These are phyloP conservation scores for Brachypterus glaber DNA, from an alignment of 2,888 invertebrate genomes.

Conservation along the genomic window DNA sequence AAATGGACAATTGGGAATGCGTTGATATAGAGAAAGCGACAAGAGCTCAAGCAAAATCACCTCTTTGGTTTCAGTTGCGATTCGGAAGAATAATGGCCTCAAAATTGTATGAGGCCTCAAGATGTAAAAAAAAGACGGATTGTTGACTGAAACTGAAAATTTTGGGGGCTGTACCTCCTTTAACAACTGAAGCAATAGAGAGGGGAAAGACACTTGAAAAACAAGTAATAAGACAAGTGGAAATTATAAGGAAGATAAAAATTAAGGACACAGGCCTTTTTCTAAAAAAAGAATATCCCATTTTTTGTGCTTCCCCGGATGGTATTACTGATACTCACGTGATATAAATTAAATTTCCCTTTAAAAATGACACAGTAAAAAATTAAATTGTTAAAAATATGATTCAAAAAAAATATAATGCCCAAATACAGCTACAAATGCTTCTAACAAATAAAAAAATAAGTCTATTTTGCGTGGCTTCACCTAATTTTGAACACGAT, in stretches of 20 bases:
- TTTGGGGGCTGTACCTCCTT: constrained; percentile 12
- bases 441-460: constrained; percentile 6
- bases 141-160: constrained; percentile 13
- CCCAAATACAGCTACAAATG: constrained; percentile 10
- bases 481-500: constrained; percentile 16
- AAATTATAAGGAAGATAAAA: constrained; percentile 11
- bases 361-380: constrained; percentile 10
- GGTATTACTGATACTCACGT: constrained; percentile 15
- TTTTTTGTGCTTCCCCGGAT: constrained; percentile 20
- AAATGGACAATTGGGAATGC: constrained; percentile 5
- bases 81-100: constrained; percentile 20
- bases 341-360: constrained; percentile 19
- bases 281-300: constrained; percentile 12
- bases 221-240: constrained; percentile 7
- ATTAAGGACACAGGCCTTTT: constrained; percentile 11
- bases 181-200: constrained; percentile 12
- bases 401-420: constrained; percentile 6
- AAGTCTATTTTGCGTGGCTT: constrained; percentile 12
- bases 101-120: constrained; percentile 10
- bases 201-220: constrained; percentile 15
- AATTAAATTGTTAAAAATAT: constrained; percentile 14
- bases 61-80: constrained; percentile 15
- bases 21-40: constrained; percentile 3
- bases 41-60: constrained; percentile 8
- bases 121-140: constrained; percentile 15